Base-by-base conservation (phyloP, 2,113 vertebrate genomes). In the Phrynocephalus versicolor region DNA sequence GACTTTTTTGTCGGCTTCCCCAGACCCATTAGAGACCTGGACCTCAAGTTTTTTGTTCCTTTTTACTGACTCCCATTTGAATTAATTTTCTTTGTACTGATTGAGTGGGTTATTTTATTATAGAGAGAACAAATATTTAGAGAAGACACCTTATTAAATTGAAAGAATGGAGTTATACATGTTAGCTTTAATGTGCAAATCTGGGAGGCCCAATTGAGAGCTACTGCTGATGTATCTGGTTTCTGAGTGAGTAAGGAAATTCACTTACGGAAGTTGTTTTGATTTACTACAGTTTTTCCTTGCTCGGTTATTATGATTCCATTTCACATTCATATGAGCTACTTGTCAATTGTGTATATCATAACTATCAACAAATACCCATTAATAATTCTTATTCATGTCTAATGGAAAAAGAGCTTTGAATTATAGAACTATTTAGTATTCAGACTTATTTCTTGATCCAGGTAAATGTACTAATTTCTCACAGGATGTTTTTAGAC, bases 51-150 rank as follows among this genome's bases (percentile, higher is more conserved):
- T 30, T 33, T 51, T 6, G 62, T 41, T 62, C 6, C 7, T 64
- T 83, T 62, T 62, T 33, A 72, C 73, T 83, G 62, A 83, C 9
- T 75, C 57, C 35, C 57, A 64, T 58, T 72, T 82, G 72, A 39
- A 51, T 65, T 27, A 23, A 55, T 64, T 60, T 60, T 73, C 15
- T 81, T n/a, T 81, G 18, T 33, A 74, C 25, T 72, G 7, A 71
- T 9, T 62, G 25, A 39, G 5, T 41, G 2, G 27, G 51, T 55
- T 18, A 3, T 16, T 39, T 73, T 37, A 23, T 30, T 65, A 64
- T n/a, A 79, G 39, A 25, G 60, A 23, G 35, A 58, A 58, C 69
- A 8, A 9, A 30, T 39, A 33, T 82, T 70, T 58, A 25, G 60
- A 23, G 35, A 58, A 58, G 51, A 8, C 3, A 30, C 30, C 55